Conservation (phyloP, 2,888 invertebrate species). For the Fissipunctia ypsillon region DNA sequence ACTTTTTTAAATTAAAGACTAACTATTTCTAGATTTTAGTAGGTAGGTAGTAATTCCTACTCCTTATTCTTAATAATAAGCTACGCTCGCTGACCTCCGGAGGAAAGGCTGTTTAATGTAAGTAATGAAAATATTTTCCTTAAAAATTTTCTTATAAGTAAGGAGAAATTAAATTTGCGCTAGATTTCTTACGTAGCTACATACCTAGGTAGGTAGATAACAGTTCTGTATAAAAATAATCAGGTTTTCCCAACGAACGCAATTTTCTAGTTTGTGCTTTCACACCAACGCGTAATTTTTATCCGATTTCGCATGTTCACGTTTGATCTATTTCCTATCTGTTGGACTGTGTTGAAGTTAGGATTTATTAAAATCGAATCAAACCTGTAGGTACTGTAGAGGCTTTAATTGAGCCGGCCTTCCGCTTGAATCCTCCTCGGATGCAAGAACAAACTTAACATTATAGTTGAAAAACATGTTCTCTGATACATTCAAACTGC, state of each 20-base stretch:
- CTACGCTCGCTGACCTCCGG: not conserved
- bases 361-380: conserved; percentile 21
- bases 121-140: conserved; percentile 4
- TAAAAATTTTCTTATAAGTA: not conserved
- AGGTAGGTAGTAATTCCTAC: not conserved
- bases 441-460: too few species aligned
- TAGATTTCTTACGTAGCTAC: not conserved
- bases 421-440: too few species aligned
- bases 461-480: too few species aligned
- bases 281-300: not conserved
- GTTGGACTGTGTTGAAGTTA: conserved; percentile 10
- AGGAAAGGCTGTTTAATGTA: too few species aligned
- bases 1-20: not conserved
- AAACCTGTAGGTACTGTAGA: not conserved
- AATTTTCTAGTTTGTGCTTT: not conserved
- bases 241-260: not conserved
- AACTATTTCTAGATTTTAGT: not conserved
- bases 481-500: too few species aligned
- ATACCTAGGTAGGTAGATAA: not conserved
- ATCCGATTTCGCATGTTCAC: not conserved
- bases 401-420: too few species aligned
- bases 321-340: conserved; percentile 1
- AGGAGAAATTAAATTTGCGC: not conserved
- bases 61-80: not conserved
- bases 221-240: not conserved